phyloP scores from a whole-genome alignment of 2,888 invertebrate species.

The Xanthorhoe designata region DNA sequence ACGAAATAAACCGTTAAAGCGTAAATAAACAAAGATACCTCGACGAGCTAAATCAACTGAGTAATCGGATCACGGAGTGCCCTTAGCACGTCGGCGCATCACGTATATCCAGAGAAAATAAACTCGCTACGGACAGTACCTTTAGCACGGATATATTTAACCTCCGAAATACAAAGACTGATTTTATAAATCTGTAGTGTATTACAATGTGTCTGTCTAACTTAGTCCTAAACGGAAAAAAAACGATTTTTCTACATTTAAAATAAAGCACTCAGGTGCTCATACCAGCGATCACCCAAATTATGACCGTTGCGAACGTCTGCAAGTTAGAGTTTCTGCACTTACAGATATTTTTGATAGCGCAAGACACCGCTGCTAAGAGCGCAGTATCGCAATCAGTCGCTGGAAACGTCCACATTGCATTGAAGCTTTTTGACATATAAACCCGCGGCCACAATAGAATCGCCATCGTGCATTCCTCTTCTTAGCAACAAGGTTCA shows the following conservation, averaged over 20 bases:
- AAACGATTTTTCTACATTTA: no score
- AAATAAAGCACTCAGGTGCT: no score
- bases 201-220: no score
- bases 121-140: neutral
- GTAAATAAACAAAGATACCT: neutral
- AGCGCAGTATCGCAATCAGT: slow-evolving; percentile 7
- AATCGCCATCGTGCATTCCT: slow-evolving; percentile 10
- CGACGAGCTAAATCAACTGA: slow-evolving; percentile 20
- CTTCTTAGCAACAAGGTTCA: neutral
- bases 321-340: no score
- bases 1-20: neutral
- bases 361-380: slow-evolving; percentile 1
- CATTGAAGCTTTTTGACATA: slow-evolving; percentile 28
- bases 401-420: slow-evolving; percentile 16
- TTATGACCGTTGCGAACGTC: no score
- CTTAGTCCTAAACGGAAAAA: no score
- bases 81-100: slow-evolving; percentile 9
- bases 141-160: neutral
- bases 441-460: slow-evolving; percentile 12
- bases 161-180: no score
- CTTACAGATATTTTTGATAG: neutral
- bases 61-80: slow-evolving; percentile 10
- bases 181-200: no score
- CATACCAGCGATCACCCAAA: no score
- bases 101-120: slow-evolving; percentile 2